Conservation (phyloP, 23 tunicate genomes). For the Diplosoma virens region DNA sequence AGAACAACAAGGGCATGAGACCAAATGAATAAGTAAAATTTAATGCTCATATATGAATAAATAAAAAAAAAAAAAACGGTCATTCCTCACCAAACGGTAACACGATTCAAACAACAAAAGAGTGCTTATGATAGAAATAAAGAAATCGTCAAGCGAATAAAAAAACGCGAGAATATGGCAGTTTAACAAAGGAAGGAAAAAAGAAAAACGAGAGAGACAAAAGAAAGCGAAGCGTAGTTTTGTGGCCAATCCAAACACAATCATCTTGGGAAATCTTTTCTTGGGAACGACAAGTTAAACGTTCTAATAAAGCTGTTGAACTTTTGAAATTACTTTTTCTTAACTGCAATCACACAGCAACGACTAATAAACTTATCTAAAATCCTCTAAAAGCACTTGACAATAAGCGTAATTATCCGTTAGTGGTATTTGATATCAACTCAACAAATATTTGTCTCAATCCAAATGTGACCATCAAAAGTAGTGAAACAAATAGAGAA, state of each 20-base stretch:
- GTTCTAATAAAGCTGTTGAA: too few species aligned
- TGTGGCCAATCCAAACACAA: conserved; percentile 23
- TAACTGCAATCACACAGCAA: too few species aligned
- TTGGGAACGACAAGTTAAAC: too few species aligned
- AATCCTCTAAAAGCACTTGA: too few species aligned
- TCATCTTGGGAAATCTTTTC: not conserved
- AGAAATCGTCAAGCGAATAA: not conserved
- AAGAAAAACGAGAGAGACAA: conserved; percentile 18
- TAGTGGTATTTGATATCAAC: too few species aligned
- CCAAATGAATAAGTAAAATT: not conserved
- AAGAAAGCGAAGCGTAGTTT: not conserved
- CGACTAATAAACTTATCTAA: too few species aligned
- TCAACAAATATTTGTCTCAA: too few species aligned
- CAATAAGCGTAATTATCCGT: too few species aligned
- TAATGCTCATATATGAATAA: not conserved
- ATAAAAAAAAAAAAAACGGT: not conserved
- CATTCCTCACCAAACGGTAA: not conserved
- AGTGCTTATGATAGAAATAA: conserved; percentile 46
- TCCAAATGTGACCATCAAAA: too few species aligned
- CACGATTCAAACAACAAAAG: conserved; percentile 12
- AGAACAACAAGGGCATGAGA: too few species aligned
- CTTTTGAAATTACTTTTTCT: too few species aligned
- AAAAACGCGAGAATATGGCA: not conserved
- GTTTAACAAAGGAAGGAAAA: not conserved
- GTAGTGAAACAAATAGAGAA: too few species aligned